These are phyloP conservation scores for Sitodiplosis mosellana DNA, from an alignment of 1,140 invertebrate species.

Conservation along the genomic window DNA sequence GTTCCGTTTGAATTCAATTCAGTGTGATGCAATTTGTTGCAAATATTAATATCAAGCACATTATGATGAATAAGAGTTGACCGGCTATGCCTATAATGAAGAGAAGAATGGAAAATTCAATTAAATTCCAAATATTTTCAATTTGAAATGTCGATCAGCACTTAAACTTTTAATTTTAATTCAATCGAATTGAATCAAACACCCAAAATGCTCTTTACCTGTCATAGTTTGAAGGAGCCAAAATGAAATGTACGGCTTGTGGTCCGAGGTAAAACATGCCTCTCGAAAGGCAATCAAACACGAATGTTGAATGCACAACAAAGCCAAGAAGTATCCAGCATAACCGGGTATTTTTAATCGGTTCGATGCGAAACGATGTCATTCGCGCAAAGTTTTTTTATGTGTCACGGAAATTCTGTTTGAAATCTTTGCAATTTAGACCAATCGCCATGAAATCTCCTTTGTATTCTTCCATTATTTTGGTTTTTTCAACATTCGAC, in stretches of 20 bases:
- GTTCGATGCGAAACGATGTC: slow-evolving; percentile 83
- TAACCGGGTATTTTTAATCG: slow-evolving; percentile 51
- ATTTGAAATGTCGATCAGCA: too few relatives aligned
- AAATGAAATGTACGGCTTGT: slow-evolving; percentile 74
- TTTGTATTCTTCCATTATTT: slow-evolving; percentile 96
- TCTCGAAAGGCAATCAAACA: slow-evolving; percentile 94
- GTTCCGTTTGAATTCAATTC: slow-evolving; percentile 86
- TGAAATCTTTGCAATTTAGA: slow-evolving; percentile 89
- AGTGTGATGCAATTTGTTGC: slow-evolving; percentile 89
- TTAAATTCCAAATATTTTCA: too few relatives aligned
- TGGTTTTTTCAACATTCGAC: slow-evolving; percentile 98
- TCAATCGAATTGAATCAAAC: too few relatives aligned
- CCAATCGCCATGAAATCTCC: slow-evolving; percentile 91
- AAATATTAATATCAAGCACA: slow-evolving; percentile 94
- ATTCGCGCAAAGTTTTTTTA: slow-evolving; percentile 87
- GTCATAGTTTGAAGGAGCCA: slow-evolving; percentile 92
- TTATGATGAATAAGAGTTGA: slow-evolving; percentile 80
- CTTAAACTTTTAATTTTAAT: too few relatives aligned
- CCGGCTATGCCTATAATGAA: slow-evolving; percentile 89
- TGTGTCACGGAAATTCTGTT: slow-evolving; percentile 87
- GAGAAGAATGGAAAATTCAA: too few relatives aligned
- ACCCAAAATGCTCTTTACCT: slow-evolving; percentile 35
- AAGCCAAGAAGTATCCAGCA: slow-evolving; percentile 58
- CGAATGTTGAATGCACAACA: slow-evolving; percentile 71
- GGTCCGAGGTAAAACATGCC: slow-evolving; percentile 82